A percentile compares a stretch with the other conserved stretches of the same genome.
phyloP scores from a whole-genome alignment of 2,797 vertebrate species.

The Sarcophilus harrisii region DNA sequence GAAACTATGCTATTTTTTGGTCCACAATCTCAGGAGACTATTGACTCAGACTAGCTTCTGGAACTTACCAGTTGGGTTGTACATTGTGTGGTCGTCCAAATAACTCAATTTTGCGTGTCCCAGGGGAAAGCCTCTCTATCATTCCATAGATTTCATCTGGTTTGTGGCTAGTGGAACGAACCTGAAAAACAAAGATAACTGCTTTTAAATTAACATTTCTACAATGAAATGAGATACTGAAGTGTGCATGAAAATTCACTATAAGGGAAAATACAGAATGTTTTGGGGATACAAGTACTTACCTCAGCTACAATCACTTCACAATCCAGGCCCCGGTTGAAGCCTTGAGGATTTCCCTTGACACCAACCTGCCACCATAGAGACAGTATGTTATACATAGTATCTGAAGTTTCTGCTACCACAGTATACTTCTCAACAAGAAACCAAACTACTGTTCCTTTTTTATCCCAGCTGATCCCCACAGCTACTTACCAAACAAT shows the following conservation, averaged over 20 bases:
- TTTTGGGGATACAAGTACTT: constrained; percentile 47
- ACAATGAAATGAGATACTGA: constrained; percentile 34
- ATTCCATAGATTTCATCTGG: constrained; percentile 98
- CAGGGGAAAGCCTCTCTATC: constrained; percentile 95
- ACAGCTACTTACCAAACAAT: constrained; percentile 89
- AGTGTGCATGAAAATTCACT: constrained; percentile 8
- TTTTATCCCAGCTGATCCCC: constrained; percentile 30
- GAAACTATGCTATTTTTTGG: neutral
- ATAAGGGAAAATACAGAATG: constrained; percentile 12
- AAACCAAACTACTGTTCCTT: constrained; percentile 8
- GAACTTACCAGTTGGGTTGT: constrained; percentile 93
- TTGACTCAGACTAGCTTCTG: neutral
- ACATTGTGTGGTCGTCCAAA: constrained; percentile 96
- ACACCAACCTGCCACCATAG: constrained; percentile 90
- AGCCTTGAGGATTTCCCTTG: constrained; percentile 95
- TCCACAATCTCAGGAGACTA: neutral
- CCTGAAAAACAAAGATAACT: constrained; percentile 81
- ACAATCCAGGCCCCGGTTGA: constrained; percentile 95
- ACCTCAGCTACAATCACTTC: constrained; percentile 97
- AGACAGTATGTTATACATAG: constrained; percentile 43
- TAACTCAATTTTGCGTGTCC: constrained; percentile 95
- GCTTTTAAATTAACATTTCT: constrained; percentile 59
- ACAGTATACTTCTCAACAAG: constrained; percentile 17
- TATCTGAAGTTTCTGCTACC: constrained; percentile 29
- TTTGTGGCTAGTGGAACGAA: constrained; percentile 96